Base-by-base conservation (phyloP, 2,888 invertebrate genomes). In the Sialis lutaria region DNA sequence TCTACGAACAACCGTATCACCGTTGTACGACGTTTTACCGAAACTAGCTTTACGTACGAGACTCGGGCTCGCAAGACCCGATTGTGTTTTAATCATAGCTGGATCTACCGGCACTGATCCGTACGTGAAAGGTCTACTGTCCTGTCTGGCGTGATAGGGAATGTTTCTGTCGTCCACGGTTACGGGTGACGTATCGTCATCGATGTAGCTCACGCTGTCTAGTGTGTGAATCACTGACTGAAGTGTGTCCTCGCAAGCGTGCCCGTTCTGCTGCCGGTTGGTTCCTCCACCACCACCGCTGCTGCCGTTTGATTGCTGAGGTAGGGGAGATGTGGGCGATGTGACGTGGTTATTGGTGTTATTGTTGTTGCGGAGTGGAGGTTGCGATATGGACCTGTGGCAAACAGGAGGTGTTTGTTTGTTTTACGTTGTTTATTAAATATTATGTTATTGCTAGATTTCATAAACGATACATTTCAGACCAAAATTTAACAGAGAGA, bases 121-220 rank as follows among this genome's bases (percentile, higher is more conserved):
- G 76, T 91, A 91, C 49, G 86, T 85, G 68, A 90, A 90, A 51
- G 91, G 91, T 57, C 85, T 78, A 57, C 86, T 85, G 66, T 89
- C 85, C 56, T 85, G 80, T 59, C 90, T 75, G 60, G 90, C 89
- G 80, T 91, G 90, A 69, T 91, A 91, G 56, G 91, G 90, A 64
- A 88, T 87, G 64, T 79, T 75, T 53, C 72, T 72, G 54, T 71
- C 70, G 54, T 70, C 73, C 62, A 65, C 69, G 60, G 60, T 57
- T 47, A 48, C 48, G 41, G 47, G 46, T 10, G 30, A 40, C 33
- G 35, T 42, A 34, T 58, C 57, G 45, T 63, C 62, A 62, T 66
- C 64, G 56, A 66, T 65, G 57, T 57, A 64, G 47, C 63, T 59
- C 49, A 65, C 60, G 57, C 61, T 60, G 48, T 64, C 65, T 53